Evolutionary conservation across 2,113 vertebrate species (phyloP), one percentile per base, ranked within the genome.

Genomic region (Vicugna pacos): DNA sequence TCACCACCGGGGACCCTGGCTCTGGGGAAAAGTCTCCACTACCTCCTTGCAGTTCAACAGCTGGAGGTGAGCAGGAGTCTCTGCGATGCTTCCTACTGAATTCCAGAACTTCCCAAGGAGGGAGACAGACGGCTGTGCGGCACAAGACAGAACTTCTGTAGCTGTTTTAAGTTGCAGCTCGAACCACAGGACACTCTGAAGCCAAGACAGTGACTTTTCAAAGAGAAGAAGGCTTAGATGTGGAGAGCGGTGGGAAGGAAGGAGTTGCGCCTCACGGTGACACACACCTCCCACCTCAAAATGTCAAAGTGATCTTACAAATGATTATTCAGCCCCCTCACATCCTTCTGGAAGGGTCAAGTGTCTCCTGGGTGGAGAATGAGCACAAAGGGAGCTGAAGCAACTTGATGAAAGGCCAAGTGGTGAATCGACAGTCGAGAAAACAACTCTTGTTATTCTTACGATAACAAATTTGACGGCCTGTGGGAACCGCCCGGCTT

Each of bases 111-210:
- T 79, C 46, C 54, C 16, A 28, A 58, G 62, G 48, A 38, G 48
- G 26, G 80, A 58, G 56, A 28, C 0, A 11, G 30, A 17, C 16
- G 58, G 24, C 20, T 56, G 62, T 7, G 6, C 52, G 1, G 6
- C 42, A 35, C 24, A 0, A 30, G 94, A 12, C 32, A 60, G 89
- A 67, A 4, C 38, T 70, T 87, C 56, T 4, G 75, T 42, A 42
- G 38, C 38, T 50, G 32, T 76, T 79, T 35, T 13, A 56, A 91
- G 32, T 65, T n/a, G 3, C 58, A 46, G 60, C 83, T 11, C 2
- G 6, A 58, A 42, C 3, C 0, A 0, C 0, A 26, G 85, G 24
- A 38, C 28, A 50, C 17, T 54, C 12, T 11, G 28, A 11, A 42
- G 8, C 30, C 35, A 26, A 24, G 38, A 67, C 19, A 69, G 8